A percentile compares a stretch with the other conserved stretches of the same genome.
These are phyloP conservation scores for Abrostola triplasia DNA, from an alignment of 2,888 invertebrate species.

Conservation along the genomic window DNA sequence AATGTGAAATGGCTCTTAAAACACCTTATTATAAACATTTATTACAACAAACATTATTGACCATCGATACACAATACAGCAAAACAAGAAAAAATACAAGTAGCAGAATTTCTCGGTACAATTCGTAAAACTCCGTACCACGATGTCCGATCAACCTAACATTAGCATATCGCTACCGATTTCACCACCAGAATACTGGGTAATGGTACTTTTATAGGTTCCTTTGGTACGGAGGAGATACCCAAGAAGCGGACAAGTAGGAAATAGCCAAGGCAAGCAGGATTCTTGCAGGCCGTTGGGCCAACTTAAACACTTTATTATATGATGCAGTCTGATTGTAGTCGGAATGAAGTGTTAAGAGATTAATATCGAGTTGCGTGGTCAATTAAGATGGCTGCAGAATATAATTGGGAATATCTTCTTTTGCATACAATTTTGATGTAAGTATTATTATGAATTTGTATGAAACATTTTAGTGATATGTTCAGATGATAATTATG, in stretches of 20 bases:
- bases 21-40: slow-evolving; percentile 24
- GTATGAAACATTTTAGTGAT: too few species aligned
- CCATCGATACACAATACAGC: slow-evolving; percentile 32
- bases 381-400: not conserved
- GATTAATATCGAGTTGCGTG: slow-evolving; percentile 17
- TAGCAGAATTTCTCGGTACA: slow-evolving; percentile 47
- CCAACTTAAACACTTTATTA: slow-evolving; percentile 71
- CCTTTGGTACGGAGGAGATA: slow-evolving; percentile 54
- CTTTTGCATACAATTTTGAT: not conserved
- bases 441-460: not conserved
- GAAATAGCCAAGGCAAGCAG: slow-evolving; percentile 85
- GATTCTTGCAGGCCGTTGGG: slow-evolving; percentile 76
- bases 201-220: slow-evolving; percentile 30
- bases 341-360: slow-evolving; percentile 44
- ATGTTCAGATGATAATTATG: too few species aligned
- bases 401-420: not conserved
- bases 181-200: slow-evolving; percentile 24
- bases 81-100: slow-evolving; percentile 36
- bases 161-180: slow-evolving; percentile 40
- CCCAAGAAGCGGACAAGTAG: slow-evolving; percentile 74
- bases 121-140: slow-evolving; percentile 53
- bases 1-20: too few species aligned
- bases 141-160: slow-evolving; percentile 8
- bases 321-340: slow-evolving; percentile 44
- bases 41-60: slow-evolving; percentile 36